Percentiles rank a stretch among this genome's conserved stretches.
Evolutionary conservation across 2,797 vertebrate species (phyloP).

Genomic region (Xiphophorus birchmanni): DNA sequence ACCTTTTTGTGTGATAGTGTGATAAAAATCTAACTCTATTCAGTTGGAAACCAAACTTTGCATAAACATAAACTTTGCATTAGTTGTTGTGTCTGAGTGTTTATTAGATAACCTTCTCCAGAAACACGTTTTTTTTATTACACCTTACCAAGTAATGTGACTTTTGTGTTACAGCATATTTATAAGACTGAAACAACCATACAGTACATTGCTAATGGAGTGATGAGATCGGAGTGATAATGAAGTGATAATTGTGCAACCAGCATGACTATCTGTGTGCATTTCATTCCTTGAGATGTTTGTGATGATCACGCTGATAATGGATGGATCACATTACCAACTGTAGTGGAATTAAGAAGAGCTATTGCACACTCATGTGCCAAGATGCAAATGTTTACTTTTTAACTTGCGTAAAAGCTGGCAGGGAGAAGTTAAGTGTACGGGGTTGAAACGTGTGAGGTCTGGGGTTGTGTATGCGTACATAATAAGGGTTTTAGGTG

Average conservation of each 20-base stretch:
- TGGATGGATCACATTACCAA: not conserved
- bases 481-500: slow-evolving; percentile 33
- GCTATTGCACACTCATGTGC: not conserved
- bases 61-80: slow-evolving; percentile 62
- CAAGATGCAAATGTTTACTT: slow-evolving; percentile 7
- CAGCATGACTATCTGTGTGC: not conserved
- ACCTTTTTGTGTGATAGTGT: not conserved
- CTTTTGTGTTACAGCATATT: slow-evolving; percentile 11
- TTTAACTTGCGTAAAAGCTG: slow-evolving; percentile 23
- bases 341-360: slow-evolving; percentile 8
- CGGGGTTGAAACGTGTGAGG: not conserved
- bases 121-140: slow-evolving; percentile 9
- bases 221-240: slow-evolving; percentile 3
- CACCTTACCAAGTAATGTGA: not conserved
- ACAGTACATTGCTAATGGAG: not conserved
- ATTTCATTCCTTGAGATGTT: slow-evolving; percentile 13
- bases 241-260: slow-evolving; percentile 3
- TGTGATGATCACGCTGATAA: slow-evolving; percentile 1
- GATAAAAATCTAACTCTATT: not conserved
- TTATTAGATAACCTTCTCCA: slow-evolving; percentile 11
- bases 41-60: slow-evolving; percentile 30
- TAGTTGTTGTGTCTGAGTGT: not conserved
- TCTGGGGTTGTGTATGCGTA: not conserved
- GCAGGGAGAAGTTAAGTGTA: slow-evolving; percentile 7
- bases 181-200: slow-evolving; percentile 4